Base-by-base conservation (phyloP, 1,140 invertebrate species). In the Papilio machaon region DNA sequence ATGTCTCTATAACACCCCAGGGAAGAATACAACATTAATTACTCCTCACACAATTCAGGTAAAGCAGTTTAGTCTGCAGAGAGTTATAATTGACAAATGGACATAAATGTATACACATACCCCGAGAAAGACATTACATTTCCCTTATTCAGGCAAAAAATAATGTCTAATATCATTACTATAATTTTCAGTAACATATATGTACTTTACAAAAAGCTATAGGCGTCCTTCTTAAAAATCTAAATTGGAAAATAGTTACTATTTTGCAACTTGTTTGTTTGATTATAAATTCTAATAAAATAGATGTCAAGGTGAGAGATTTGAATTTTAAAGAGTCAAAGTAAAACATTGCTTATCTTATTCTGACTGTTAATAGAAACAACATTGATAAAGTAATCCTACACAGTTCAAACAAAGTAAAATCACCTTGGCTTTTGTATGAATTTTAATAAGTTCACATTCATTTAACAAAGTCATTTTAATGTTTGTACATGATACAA, bases 381-480 rank as follows among this genome's bases (percentile, higher is more conserved):
- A 13, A 70, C 64, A 70, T 7, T 35, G 64, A 70, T 70, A 70
- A 70, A 15, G 23, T 70, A 70, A 70, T 67, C 5, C 13, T 67
- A 13, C 30, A 35, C 11, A 15, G 4, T 13, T 67, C 11, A 35
- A 67, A 67, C 10, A 64, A 64, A 8, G 54, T 64, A 64, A 30
- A 11, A 64, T 15, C 64, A 35, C 30, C 13, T 35, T 35, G 64
- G 7, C 13, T 35, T 38, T 70, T 35, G 30, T 35, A 35, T 70
- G 4, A 11, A 35, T 64, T 23, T 23, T 70, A 70, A 15, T 3
- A 64, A 58, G 54, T 58, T 58, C 8, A 58, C 54, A 58, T 47
- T 30, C 7, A 49, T 58, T 58, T 2, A 58, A 58, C 19, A 0
- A 19, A 58, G 17, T 58, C n/a, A 58, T 58, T 19, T 58, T 10